Base-by-base conservation (phyloP, 2,113 vertebrate species). In the Columba janthina region DNA sequence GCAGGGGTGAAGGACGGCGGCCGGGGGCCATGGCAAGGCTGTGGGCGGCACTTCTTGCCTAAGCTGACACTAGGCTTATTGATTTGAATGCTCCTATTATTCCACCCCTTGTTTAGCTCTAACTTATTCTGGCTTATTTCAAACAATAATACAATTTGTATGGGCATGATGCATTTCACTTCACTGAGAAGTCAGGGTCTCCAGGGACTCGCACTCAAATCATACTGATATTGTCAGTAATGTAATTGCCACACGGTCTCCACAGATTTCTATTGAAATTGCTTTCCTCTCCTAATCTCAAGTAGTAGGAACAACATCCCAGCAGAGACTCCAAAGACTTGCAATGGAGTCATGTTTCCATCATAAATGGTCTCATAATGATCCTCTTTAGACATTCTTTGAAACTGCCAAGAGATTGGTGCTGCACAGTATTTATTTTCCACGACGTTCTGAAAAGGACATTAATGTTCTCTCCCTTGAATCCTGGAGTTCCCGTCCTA, bases 331-430 rank as follows among this genome's bases (percentile, higher is more conserved):
- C 94, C 92, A 88, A 96, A 90, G 88, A 95, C 95, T 95, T 89
- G 95, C 94, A 95, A 61, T 94, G 96, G 95, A 97, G 77, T 93
- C 91, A 89, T 95, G 96, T 89, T 95, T 96, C 92, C 96, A 89
- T 91, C 16, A 93, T 89, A 95, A 96, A 95, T 79, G 95, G 91
- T 94, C 94, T 94, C 88, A 73, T 96, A 96, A 89, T 74, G 97
- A 96, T 96, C 97, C 96, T 96, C 98, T 96, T 95, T 58, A 95
- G 94, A 96, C 94, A 92, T 50, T 92, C 94, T 94, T 96, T 83
- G 94, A 97, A 97, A 97, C 88, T 96, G 84, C 89, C 93, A 96
- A 88, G 94, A 97, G 97, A 97, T 96, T 95, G 92, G 85, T 82
- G 71, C 61, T 78, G 71, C 77, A 32, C 85, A 81, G 94, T 96